A percentile compares a stretch with the other conserved stretches of the same genome.
These are phyloP conservation scores for Porites cylindrica DNA, from an alignment of 92 coral and sea anemone genomes.

Conservation along the genomic window DNA sequence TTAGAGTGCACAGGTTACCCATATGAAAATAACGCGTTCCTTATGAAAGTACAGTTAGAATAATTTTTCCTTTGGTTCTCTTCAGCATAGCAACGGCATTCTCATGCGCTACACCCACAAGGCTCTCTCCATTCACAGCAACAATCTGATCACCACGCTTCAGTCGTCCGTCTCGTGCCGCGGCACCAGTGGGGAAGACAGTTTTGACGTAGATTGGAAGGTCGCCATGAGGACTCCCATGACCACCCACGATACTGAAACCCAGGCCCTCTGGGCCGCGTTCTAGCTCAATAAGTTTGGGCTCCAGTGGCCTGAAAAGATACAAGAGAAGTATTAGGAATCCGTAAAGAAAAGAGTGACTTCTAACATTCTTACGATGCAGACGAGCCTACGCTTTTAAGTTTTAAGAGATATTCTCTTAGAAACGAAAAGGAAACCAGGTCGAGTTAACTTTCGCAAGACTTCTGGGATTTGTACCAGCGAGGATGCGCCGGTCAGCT, in stretches of 20 bases:
- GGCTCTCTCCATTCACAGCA: constrained; percentile 94
- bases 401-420: no score
- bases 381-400: no score
- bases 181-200: constrained; percentile 99
- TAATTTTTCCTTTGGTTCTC: constrained; percentile 90
- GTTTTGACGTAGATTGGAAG: constrained; percentile 99
- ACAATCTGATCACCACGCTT: constrained; percentile 98
- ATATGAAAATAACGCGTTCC: neutral
- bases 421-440: no score
- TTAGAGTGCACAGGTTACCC: neutral
- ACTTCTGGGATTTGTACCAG: no score
- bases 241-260: constrained; percentile 99
- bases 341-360: no score
- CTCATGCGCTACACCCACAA: constrained; percentile 95
- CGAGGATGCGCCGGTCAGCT: no score
- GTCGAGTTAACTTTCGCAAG: no score
- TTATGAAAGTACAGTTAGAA: constrained; percentile 80
- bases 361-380: no score
- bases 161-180: constrained; percentile 95
- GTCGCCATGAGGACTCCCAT: constrained; percentile 99
- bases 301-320: constrained; percentile 83
- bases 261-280: constrained; percentile 99
- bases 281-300: constrained; percentile 94
- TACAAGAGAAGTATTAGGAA: neutral
- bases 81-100: constrained; percentile 93